These are phyloP conservation scores for Melanostoma mellinum DNA, from an alignment of 2,888 invertebrate species.

Conservation along the genomic window DNA sequence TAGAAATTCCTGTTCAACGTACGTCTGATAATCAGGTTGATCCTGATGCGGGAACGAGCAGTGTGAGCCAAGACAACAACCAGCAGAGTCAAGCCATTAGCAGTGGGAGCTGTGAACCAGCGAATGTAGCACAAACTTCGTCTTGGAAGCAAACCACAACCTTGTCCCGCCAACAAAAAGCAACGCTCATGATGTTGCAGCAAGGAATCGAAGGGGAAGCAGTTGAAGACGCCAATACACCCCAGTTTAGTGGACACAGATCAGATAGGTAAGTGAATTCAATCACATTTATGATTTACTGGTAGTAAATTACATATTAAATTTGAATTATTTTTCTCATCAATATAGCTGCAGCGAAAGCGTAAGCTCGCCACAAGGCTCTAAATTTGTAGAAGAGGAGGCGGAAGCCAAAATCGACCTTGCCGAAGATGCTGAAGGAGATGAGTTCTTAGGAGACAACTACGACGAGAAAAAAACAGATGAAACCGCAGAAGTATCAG, in stretches of 20 bases:
- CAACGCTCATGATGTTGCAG: slow-evolving; percentile 77
- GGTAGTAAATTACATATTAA: not conserved
- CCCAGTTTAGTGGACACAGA: slow-evolving; percentile 85
- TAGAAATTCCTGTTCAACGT: slow-evolving; percentile 86
- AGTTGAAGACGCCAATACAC: slow-evolving; percentile 89
- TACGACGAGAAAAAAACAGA: slow-evolving; percentile 54
- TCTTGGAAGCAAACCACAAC: slow-evolving; percentile 79
- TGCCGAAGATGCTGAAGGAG: slow-evolving; percentile 82
- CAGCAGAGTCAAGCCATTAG: slow-evolving; percentile 89
- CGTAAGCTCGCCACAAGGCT: slow-evolving; percentile 91
- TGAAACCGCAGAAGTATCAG: slow-evolving; percentile 42
- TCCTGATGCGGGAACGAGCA: slow-evolving; percentile 77
- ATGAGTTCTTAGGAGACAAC: slow-evolving; percentile 75
- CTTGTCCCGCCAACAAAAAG: slow-evolving; percentile 78
- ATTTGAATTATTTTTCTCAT: not conserved
- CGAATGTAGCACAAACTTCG: slow-evolving; percentile 75
- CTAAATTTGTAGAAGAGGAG: slow-evolving; percentile 85
- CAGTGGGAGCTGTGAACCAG: slow-evolving; percentile 88
- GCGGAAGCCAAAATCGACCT: slow-evolving; percentile 77
- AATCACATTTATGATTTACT: not conserved
- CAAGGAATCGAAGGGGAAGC: slow-evolving; percentile 80
- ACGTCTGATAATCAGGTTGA: slow-evolving; percentile 82
- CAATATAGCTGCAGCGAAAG: slow-evolving; percentile 81
- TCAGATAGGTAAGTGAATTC: slow-evolving; percentile 76
- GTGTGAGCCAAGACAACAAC: slow-evolving; percentile 80